Evolutionary conservation across 2,797 vertebrate genomes (phyloP).

Genomic region (Bothrops alternatus): DNA sequence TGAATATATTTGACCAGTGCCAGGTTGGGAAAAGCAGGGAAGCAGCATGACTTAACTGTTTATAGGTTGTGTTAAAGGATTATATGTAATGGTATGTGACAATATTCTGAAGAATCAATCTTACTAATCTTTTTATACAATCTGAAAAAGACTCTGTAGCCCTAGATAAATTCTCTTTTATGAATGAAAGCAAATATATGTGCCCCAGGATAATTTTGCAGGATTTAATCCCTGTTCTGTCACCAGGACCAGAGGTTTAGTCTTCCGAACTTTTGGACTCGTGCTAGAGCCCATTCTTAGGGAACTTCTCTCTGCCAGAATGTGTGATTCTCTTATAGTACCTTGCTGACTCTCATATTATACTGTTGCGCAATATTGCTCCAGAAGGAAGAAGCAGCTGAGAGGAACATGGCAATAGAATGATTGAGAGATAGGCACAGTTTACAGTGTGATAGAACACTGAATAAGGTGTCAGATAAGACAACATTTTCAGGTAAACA

Average conservation of each 20-base stretch:
- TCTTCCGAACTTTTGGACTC: background rate
- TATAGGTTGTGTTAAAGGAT: background rate
- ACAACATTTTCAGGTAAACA: background rate
- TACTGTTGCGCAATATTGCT: background rate
- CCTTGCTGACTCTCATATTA: background rate
- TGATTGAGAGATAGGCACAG: background rate
- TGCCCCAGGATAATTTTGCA: background rate
- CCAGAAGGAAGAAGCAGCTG: background rate
- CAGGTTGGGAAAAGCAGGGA: background rate
- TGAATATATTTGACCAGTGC: background rate
- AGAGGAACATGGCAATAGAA: background rate
- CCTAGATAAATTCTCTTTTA: background rate
- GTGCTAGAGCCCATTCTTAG: background rate
- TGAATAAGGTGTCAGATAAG: background rate
- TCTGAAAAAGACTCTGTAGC: background rate
- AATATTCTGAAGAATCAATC: background rate
- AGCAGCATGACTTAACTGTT: accelerated
- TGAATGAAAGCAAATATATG: background rate
- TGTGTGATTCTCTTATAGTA: background rate
- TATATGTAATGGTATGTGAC: background rate
- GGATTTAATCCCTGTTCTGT: background rate
- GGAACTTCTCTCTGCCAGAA: background rate
- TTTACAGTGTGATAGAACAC: background rate
- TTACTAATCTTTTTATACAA: background rate
- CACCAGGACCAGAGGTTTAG: background rate